A percentile compares a stretch with the other conserved stretches of the same genome.
These are phyloP conservation scores for Drosophila pseudotalamancana DNA, from an alignment of 2,888 invertebrate species.

Conservation along the genomic window DNA sequence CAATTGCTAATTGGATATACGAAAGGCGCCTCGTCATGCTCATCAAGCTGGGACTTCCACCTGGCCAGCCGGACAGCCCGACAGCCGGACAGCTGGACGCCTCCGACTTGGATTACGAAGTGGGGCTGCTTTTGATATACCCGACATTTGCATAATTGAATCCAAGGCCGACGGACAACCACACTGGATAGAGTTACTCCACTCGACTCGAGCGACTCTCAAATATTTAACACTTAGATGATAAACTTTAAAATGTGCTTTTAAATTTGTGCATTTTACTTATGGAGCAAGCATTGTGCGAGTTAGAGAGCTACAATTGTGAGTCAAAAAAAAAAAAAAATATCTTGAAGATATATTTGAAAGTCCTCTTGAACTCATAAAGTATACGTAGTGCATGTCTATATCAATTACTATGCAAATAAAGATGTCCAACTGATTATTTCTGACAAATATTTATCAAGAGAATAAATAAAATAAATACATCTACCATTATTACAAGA, in stretches of 20 bases:
- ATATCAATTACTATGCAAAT: no score
- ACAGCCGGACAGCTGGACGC: slow-evolving; percentile 40
- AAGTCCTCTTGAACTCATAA: no score
- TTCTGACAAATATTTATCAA: not conserved
- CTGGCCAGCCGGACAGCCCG: slow-evolving; percentile 10
- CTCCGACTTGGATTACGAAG: slow-evolving; percentile 9
- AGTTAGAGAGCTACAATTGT: no score
- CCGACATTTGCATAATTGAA: slow-evolving; percentile 30
- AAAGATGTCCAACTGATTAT: no score
- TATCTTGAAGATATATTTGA: no score
- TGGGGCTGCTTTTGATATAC: slow-evolving; percentile 36
- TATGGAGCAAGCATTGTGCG: not conserved
- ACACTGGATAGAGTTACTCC: slow-evolving; percentile 23
- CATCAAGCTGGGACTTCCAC: no score
- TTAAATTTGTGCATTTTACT: no score
- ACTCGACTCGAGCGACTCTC: not conserved
- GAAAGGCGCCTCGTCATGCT: slow-evolving; percentile 45
- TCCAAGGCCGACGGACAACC: slow-evolving; percentile 26
- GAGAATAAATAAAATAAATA: not conserved
- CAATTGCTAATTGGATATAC: slow-evolving; percentile 59
- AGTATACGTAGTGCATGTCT: no score
- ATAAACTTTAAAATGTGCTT: not conserved
- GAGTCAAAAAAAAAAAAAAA: not conserved
- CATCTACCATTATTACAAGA: no score
- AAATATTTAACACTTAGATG: not conserved